Evolutionary conservation across 2,113 vertebrate species (phyloP).

Genomic region (Ictalurus furcatus): DNA sequence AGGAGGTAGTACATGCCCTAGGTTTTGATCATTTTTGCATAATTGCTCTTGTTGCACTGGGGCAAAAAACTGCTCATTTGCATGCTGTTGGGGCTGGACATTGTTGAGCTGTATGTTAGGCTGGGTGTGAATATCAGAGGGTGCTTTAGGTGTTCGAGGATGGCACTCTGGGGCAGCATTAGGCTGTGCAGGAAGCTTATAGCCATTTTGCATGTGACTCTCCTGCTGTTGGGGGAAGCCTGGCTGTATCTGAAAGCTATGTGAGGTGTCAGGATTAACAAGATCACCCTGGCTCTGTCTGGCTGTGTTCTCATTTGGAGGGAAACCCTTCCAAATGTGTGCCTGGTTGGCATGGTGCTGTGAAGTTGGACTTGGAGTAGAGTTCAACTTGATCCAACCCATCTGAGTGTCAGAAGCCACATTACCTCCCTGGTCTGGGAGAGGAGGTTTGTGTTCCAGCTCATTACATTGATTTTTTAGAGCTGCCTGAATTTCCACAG

Average conservation of each 20-base stretch:
- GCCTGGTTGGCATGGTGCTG: constrained; percentile 57
- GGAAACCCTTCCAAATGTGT: constrained; percentile 71
- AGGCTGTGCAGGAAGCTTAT: constrained; percentile 61
- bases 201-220: constrained; percentile 44
- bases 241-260: constrained; percentile 68
- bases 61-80: constrained; percentile 64
- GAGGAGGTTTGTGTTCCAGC: constrained; percentile 64
- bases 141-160: constrained; percentile 61
- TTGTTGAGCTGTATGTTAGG: constrained; percentile 62
- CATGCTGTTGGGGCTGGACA: constrained; percentile 63
- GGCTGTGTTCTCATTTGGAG: constrained; percentile 67
- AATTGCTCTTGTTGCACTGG: constrained; percentile 78
- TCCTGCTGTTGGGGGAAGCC: constrained; percentile 64
- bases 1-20: constrained; percentile 72
- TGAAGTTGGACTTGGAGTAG: constrained; percentile 69
- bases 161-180: constrained; percentile 76
- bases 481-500: constrained; percentile 54
- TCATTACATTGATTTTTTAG: constrained; percentile 48
- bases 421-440: constrained; percentile 57
- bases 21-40: constrained; percentile 72
- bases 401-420: constrained; percentile 65
- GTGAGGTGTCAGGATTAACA: constrained; percentile 67
- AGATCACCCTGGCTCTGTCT: constrained; percentile 70
- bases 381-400: constrained; percentile 81
- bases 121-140: constrained; percentile 41